These are phyloP conservation scores for Huso huso DNA, from an alignment of 2,797 vertebrate species.

Conservation along the genomic window DNA sequence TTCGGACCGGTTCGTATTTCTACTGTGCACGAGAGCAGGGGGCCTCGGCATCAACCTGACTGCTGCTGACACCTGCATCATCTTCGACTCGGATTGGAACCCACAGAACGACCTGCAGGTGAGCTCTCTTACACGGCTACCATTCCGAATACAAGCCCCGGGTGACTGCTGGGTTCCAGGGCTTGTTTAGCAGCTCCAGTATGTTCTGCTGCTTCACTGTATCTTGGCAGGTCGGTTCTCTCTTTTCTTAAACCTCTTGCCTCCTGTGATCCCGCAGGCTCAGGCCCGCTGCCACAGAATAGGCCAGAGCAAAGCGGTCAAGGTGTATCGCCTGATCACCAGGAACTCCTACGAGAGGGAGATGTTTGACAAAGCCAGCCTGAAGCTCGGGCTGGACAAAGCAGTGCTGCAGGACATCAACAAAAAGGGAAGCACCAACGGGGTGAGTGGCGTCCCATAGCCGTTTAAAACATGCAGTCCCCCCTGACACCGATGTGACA, in stretches of 20 bases:
- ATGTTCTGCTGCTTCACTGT: too few species aligned
- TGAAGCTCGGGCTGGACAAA: slow-evolving; percentile 90
- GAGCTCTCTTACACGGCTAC: background rate
- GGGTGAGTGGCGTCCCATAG: slow-evolving; percentile 55
- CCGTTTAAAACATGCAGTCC: too few species aligned
- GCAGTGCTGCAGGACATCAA: slow-evolving; percentile 89
- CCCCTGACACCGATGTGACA: too few species aligned
- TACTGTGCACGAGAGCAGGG: slow-evolving; percentile 76
- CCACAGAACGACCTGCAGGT: slow-evolving; percentile 87
- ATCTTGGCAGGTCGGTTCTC: too few species aligned
- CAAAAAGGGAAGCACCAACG: slow-evolving; percentile 87
- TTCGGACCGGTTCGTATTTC: slow-evolving; percentile 82
- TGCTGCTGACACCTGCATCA: slow-evolving; percentile 83
- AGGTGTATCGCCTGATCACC: slow-evolving; percentile 92
- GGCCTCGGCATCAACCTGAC: slow-evolving; percentile 85
- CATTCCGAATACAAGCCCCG: too few species aligned
- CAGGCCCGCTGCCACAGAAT: slow-evolving; percentile 95
- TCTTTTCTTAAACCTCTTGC: fast-evolving
- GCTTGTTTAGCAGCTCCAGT: too few species aligned
- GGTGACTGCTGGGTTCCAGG: too few species aligned
- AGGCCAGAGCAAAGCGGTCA: slow-evolving; percentile 93
- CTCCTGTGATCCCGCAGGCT: slow-evolving; percentile 54
- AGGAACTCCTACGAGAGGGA: slow-evolving; percentile 93
- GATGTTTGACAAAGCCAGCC: slow-evolving; percentile 95
- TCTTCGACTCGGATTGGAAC: slow-evolving; percentile 88